Conservation (phyloP, 2,888 invertebrate genomes). For the Cheilosia vernalis region DNA sequence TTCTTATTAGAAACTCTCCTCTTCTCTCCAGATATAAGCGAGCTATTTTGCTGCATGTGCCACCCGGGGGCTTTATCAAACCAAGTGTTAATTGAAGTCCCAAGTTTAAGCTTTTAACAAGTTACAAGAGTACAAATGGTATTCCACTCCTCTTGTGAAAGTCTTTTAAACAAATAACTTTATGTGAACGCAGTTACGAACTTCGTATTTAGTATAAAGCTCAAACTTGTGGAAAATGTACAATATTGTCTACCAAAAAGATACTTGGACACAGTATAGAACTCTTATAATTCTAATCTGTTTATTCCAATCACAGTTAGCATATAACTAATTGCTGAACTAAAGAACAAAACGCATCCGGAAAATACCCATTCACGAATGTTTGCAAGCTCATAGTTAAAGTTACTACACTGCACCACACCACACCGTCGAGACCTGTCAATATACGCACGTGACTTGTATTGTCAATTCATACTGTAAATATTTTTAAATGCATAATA, state of each 20-base stretch:
- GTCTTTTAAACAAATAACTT: too few species aligned
- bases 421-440: slow-evolving; percentile 8
- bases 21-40: too few species aligned
- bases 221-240: background rate
- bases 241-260: background rate
- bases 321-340: background rate
- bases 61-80: too few species aligned
- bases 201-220: too few species aligned
- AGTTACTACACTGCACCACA: background rate
- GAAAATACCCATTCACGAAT: slow-evolving; percentile 21
- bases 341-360: slow-evolving; percentile 21
- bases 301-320: slow-evolving; percentile 25
- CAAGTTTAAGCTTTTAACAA: too few species aligned
- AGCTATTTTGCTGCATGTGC: too few species aligned
- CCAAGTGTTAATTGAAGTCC: too few species aligned
- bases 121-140: too few species aligned
- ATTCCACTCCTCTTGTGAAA: too few species aligned
- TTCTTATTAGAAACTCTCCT: too few species aligned
- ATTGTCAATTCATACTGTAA: slow-evolving; percentile 1
- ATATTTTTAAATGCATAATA: slow-evolving; percentile 9
- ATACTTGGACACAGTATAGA: too few species aligned
- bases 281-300: background rate
- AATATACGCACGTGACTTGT: slow-evolving; percentile 38
- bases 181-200: too few species aligned
- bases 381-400: background rate